phyloP scores from a whole-genome alignment of 1,140 invertebrate species.

The Homalodisca vitripennis region DNA sequence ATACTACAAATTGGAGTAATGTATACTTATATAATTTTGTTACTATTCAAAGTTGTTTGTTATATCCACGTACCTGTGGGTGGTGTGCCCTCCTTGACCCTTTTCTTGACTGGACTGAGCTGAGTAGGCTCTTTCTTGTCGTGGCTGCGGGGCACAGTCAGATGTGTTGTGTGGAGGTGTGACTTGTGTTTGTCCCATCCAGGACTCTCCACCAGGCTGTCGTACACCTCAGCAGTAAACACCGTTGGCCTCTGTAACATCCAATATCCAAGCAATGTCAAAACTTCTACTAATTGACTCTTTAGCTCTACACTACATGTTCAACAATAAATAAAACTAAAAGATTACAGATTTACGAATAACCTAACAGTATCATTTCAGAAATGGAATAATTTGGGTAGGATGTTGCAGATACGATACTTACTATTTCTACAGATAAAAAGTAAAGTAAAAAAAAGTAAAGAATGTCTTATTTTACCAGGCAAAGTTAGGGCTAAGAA shows the following conservation, averaged over 20 bases:
- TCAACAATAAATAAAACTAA: not conserved
- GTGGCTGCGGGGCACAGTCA: conserved; percentile 45
- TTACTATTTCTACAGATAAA: too few relatives aligned
- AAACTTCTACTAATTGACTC: too few relatives aligned
- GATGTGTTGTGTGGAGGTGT: conserved; percentile 48
- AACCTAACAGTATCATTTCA: not conserved
- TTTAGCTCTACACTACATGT: too few relatives aligned
- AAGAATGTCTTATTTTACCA: too few relatives aligned
- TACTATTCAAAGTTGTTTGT: not conserved
- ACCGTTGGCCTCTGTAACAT: conserved; percentile 52
- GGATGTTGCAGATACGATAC: too few relatives aligned
- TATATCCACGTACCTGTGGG: conserved; percentile 55
- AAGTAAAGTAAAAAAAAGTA: too few relatives aligned
- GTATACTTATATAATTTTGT: not conserved
- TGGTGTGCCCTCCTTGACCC: conserved; percentile 96
- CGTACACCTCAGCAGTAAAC: conserved; percentile 44
- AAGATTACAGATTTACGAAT: not conserved
- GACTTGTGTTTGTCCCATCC: conserved; percentile 43
- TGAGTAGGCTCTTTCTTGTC: conserved; percentile 89
- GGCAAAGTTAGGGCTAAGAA: too few relatives aligned
- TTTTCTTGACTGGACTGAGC: conserved; percentile 94
- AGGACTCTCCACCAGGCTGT: conserved; percentile 42
- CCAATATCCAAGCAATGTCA: too few relatives aligned
- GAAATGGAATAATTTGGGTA: not conserved
- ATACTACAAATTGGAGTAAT: too few relatives aligned